Percentiles rank a stretch among this genome's conserved stretches.
Conservation (phyloP, 2,888 invertebrate species). For the Margaritifera margaritifera region DNA sequence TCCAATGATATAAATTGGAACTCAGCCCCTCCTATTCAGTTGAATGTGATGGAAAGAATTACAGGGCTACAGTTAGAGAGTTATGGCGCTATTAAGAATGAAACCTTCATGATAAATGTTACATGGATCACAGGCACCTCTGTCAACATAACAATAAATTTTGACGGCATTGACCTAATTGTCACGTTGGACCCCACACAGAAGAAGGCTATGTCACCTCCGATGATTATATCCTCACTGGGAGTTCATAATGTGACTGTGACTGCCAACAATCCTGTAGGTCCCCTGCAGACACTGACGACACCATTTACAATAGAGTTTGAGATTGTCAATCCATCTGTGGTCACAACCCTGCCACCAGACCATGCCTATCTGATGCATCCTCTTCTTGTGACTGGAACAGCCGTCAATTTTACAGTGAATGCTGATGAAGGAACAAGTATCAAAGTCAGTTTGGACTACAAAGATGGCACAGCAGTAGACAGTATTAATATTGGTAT, state of each 20-base stretch:
- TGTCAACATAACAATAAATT: constrained; percentile 34
- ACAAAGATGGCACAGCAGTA: constrained; percentile 32
- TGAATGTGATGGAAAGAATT: constrained; percentile 52
- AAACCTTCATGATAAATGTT: constrained; percentile 35
- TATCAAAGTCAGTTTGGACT: constrained; percentile 37
- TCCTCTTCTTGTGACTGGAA: constrained; percentile 15
- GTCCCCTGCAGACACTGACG: constrained; percentile 6
- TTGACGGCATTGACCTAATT: constrained; percentile 24
- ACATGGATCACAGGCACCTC: constrained; percentile 42
- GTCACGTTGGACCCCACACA: constrained; percentile 20
- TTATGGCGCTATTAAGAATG: constrained; percentile 38
- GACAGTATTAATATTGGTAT: constrained; percentile 12
- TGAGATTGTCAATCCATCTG: constrained; percentile 23
- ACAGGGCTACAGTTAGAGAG: constrained; percentile 43
- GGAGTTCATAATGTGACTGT: constrained; percentile 15
- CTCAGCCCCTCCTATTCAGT: constrained; percentile 3
- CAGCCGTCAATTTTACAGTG: constrained; percentile 33
- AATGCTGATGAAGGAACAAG: constrained; percentile 44
- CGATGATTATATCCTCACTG: constrained; percentile 5
- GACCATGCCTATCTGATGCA: constrained; percentile 8
- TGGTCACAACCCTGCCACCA: constrained; percentile 12
- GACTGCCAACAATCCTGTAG: constrained; percentile 15
- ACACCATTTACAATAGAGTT: constrained; percentile 39
- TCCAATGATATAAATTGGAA: constrained; percentile 44
- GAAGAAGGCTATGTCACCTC: constrained; percentile 10